Conservation (phyloP, 2,113 vertebrate genomes). For the Crypturellus undulatus region DNA sequence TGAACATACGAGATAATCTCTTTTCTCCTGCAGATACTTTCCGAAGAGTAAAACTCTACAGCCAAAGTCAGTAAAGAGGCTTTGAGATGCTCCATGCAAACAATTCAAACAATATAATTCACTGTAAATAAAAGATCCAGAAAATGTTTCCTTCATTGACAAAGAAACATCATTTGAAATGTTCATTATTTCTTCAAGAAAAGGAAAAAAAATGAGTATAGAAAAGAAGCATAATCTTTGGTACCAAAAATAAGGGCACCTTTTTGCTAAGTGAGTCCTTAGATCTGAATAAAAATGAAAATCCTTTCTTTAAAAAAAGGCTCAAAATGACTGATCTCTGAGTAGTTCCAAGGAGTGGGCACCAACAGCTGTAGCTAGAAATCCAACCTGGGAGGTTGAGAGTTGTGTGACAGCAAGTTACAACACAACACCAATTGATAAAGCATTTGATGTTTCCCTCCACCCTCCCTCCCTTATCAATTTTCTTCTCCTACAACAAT, state of each 20-base stretch:
- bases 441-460: conserved; percentile 10
- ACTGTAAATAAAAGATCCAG: neutral
- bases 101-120: conserved; percentile 25
- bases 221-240: conserved; percentile 80
- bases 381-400: conserved; percentile 1
- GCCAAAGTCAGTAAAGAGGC: neutral
- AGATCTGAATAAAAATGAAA: conserved; percentile 32
- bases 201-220: conserved; percentile 48
- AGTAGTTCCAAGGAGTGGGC: neutral
- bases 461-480: neutral
- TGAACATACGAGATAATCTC: neutral
- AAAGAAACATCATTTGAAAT: conserved; percentile 66
- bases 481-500: conserved; percentile 37
- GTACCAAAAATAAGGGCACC: conserved; percentile 80
- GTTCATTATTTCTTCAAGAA: conserved; percentile 44
- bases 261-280: conserved; percentile 42
- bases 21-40: conserved; percentile 10
- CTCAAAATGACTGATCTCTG: neutral
- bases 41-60: neutral
- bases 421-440: conserved; percentile 17
- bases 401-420: conserved; percentile 29
- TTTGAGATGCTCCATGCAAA: conserved; percentile 36
- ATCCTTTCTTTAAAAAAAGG: conserved; percentile 22
- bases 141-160: conserved; percentile 38
- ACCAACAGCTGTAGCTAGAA: neutral